Conservation (phyloP, 2,888 invertebrate genomes). For the Euproctis similis region DNA sequence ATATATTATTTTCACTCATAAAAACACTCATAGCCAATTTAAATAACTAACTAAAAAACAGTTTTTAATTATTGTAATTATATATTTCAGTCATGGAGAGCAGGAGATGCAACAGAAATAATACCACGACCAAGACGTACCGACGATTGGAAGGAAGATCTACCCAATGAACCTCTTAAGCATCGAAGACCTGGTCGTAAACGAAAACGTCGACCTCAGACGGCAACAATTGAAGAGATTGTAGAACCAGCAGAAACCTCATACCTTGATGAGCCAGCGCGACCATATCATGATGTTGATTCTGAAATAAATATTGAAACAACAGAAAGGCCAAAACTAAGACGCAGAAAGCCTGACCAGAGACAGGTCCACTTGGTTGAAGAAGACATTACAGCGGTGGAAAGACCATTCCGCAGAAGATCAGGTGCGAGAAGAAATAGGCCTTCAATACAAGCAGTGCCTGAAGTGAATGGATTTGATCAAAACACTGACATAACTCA, state of each 20-base stretch:
- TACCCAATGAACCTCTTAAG: constrained; percentile 47
- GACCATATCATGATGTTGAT: constrained; percentile 32
- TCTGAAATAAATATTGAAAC: constrained; percentile 25
- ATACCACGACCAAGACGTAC: constrained; percentile 28
- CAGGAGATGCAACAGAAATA: constrained; percentile 46
- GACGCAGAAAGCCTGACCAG: constrained; percentile 46
- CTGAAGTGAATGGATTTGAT: constrained; percentile 40
- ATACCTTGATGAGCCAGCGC: constrained; percentile 31
- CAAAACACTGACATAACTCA: constrained; percentile 18
- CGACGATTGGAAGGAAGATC: constrained; percentile 46
- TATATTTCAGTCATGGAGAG: constrained; percentile 69
- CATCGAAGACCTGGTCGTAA: constrained; percentile 71
- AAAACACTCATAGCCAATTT: not conserved
- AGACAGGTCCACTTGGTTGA: constrained; percentile 52
- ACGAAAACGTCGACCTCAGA: constrained; percentile 77
- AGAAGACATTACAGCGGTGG: constrained; percentile 43
- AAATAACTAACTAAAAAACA: not conserved
- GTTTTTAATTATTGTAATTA: constrained; percentile 13
- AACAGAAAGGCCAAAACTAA: constrained; percentile 40
- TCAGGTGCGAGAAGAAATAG: constrained; percentile 49
- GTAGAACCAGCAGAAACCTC: constrained; percentile 32
- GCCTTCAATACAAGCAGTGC: constrained; percentile 35
- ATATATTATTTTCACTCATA: too few relatives aligned
- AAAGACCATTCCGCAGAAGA: constrained; percentile 48
- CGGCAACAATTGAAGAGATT: constrained; percentile 30